Percentiles rank a stretch among this genome's conserved stretches.
Conservation (phyloP, 1,140 invertebrate species). For the Nephotettix cincticeps region DNA sequence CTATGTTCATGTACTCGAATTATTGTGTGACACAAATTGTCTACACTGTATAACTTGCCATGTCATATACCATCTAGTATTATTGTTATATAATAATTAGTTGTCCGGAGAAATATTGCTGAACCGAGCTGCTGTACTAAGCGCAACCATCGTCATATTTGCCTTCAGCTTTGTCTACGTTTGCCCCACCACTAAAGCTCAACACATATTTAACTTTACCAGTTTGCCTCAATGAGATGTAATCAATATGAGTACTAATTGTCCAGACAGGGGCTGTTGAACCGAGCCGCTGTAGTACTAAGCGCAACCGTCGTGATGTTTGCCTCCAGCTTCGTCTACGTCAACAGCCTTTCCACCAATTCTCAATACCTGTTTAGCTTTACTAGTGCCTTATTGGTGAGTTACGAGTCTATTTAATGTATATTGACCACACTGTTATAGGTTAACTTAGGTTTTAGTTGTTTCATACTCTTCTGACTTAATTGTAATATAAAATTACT, state of each 20-base stretch:
- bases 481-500: too few species aligned
- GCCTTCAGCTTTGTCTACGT: slow-evolving; percentile 60
- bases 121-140: slow-evolving; percentile 57
- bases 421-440: too few species aligned
- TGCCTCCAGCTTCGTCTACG: slow-evolving; percentile 58
- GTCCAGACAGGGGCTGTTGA: slow-evolving; percentile 59
- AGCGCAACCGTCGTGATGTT: slow-evolving; percentile 56
- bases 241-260: too few species aligned
- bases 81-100: too few species aligned
- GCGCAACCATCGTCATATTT: slow-evolving; percentile 56
- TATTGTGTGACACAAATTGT: too few species aligned
- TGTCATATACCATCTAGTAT: too few species aligned
- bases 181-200: slow-evolving; percentile 53
- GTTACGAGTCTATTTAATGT: too few species aligned
- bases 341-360: slow-evolving; percentile 56
- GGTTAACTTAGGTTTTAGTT: too few species aligned
- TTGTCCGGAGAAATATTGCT: slow-evolving; percentile 59
- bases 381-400: slow-evolving; percentile 57
- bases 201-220: slow-evolving; percentile 58
- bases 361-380: slow-evolving; percentile 60
- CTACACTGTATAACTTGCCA: too few species aligned
- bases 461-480: too few species aligned
- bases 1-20: too few species aligned
- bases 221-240: slow-evolving; percentile 57
- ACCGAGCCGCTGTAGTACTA: slow-evolving; percentile 58